A percentile compares a stretch with the other conserved stretches of the same genome.
These are phyloP conservation scores for Notolabrus celidotus DNA, from an alignment of 2,797 vertebrate species.

Conservation along the genomic window DNA sequence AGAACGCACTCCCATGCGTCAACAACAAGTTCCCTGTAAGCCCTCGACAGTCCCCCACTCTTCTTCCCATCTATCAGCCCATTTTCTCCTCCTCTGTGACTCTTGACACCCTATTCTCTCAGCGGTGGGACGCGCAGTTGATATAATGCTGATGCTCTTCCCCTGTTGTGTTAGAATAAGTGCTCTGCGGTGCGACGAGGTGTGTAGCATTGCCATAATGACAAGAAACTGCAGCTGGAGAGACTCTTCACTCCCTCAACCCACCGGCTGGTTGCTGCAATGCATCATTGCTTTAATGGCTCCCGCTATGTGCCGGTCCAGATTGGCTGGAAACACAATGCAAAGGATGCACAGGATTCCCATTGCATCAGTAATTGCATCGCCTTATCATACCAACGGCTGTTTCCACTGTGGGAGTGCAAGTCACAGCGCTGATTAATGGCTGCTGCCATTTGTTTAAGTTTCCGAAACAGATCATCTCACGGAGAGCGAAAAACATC, in stretches of 20 bases:
- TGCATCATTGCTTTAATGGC: conserved; percentile 74
- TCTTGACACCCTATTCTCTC: conserved; percentile 69
- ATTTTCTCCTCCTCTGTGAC: conserved; percentile 64
- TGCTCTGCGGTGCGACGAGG: conserved; percentile 68
- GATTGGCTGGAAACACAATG: conserved; percentile 56
- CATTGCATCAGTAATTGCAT: conserved; percentile 38
- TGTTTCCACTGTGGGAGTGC: conserved; percentile 28
- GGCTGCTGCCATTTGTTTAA: conserved; percentile 19
- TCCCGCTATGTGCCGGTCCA: conserved; percentile 25
- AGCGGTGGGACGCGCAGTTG: conserved; percentile 57
- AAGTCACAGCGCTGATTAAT: conserved; percentile 23
- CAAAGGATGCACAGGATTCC: conserved; percentile 47
- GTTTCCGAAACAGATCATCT: conserved; percentile 10
- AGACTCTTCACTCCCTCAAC: conserved; percentile 68
- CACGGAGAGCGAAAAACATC: background rate
- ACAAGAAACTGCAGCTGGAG: conserved; percentile 72
- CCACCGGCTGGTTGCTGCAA: conserved; percentile 67
- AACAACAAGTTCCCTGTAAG: conserved; percentile 58
- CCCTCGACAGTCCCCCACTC: conserved; percentile 49
- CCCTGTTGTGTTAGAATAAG: conserved; percentile 73
- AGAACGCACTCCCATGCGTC: conserved; percentile 43
- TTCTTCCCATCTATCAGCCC: conserved; percentile 56
- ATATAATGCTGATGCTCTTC: conserved; percentile 69
- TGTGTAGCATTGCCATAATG: conserved; percentile 72
- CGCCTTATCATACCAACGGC: conserved; percentile 36